These are phyloP conservation scores for Orchesellides sinensis DNA, from an alignment of 2,888 invertebrate species.

Conservation along the genomic window DNA sequence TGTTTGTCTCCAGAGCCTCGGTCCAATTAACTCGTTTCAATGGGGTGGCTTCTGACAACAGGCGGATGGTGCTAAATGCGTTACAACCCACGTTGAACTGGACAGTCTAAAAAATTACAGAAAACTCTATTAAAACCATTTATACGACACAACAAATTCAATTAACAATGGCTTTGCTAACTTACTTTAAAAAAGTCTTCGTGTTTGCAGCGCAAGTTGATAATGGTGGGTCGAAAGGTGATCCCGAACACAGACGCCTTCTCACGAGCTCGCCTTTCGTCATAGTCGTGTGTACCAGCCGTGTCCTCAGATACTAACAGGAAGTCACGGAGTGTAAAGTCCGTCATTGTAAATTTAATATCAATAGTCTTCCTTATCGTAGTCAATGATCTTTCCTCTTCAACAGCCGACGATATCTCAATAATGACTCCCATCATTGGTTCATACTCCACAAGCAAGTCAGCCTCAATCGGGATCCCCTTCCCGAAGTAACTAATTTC, in stretches of 20 bases:
- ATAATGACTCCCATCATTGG: slow-evolving; percentile 63
- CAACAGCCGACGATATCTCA: slow-evolving; percentile 30
- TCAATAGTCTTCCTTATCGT: slow-evolving; percentile 70
- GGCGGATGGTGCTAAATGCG: slow-evolving; percentile 56
- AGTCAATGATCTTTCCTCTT: slow-evolving; percentile 63
- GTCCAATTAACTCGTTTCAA: slow-evolving; percentile 47
- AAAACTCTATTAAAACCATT: too few relatives aligned
- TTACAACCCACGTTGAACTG: slow-evolving; percentile 70
- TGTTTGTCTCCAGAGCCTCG: background rate
- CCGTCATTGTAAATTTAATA: slow-evolving; percentile 67
- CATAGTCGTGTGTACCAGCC: slow-evolving; percentile 5
- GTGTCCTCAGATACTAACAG: slow-evolving; percentile 3
- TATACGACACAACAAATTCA: too few relatives aligned
- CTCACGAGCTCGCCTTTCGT: slow-evolving; percentile 58
- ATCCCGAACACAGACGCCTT: slow-evolving; percentile 65
- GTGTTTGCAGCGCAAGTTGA: slow-evolving; percentile 68
- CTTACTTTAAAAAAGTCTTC: slow-evolving; percentile 65
- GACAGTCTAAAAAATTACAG: slow-evolving; percentile 43
- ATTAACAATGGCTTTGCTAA: background rate
- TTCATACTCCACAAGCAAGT: slow-evolving; percentile 68
- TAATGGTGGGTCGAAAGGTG: slow-evolving; percentile 70
- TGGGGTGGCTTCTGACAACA: slow-evolving; percentile 61
- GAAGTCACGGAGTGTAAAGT: background rate
- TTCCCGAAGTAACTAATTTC: slow-evolving; percentile 67
- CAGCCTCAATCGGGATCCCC: slow-evolving; percentile 67